phyloP scores from a whole-genome alignment of 2,888 invertebrate genomes.

The Aplocera efformata region DNA sequence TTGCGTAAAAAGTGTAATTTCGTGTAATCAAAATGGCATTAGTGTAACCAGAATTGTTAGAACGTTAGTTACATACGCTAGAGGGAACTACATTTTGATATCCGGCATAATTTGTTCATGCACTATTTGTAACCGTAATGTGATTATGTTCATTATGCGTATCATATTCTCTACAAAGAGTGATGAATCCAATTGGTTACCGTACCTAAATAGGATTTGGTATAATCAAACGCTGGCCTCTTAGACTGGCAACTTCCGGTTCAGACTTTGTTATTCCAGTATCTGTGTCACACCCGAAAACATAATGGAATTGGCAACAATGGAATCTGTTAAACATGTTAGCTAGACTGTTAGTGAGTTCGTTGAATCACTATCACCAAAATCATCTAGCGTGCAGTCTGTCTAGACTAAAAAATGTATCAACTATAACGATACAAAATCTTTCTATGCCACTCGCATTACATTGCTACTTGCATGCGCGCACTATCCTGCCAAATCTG shows the following conservation, averaged over 20 bases:
- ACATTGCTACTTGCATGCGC: conserved; percentile 25
- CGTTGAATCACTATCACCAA: conserved; percentile 37
- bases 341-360: conserved; percentile 37
- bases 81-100: conserved; percentile 41
- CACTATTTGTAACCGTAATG: conserved; percentile 36
- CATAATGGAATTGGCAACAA: conserved; percentile 22
- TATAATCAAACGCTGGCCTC: background rate
- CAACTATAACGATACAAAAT: conserved; percentile 37
- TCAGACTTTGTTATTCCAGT: conserved; percentile 10
- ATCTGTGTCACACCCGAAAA: conserved; percentile 19
- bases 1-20: conserved; percentile 61
- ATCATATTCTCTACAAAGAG: conserved; percentile 19
- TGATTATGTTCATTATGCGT: conserved; percentile 24
- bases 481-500: conserved; percentile 45
- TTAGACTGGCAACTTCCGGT: conserved; percentile 18
- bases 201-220: conserved; percentile 6
- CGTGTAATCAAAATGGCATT: conserved; percentile 72
- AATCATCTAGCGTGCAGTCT: conserved; percentile 39
- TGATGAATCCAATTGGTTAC: conserved; percentile 30
- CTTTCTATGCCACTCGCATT: conserved; percentile 38
- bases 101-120: conserved; percentile 47
- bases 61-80: conserved; percentile 40
- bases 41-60: conserved; percentile 50
- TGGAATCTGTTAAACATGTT: conserved; percentile 42
- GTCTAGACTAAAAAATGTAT: conserved; percentile 43